A percentile compares a stretch with the other conserved stretches of the same genome.
Evolutionary conservation across 2,797 vertebrate species (phyloP).

Genomic region (Dryobates pubescens): DNA sequence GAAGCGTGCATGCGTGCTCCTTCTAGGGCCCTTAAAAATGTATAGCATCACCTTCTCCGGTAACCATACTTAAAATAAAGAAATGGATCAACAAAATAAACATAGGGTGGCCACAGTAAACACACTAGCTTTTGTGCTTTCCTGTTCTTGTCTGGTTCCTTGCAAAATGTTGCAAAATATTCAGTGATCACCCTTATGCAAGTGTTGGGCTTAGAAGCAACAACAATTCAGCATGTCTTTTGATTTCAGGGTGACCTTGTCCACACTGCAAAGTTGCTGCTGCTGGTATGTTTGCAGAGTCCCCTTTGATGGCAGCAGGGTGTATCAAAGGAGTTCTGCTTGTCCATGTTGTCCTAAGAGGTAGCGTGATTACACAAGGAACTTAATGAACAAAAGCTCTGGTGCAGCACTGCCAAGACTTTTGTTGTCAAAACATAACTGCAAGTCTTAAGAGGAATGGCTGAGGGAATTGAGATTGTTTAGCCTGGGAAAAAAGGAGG

Average conservation of each 20-base stretch:
- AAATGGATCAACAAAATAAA: neutral
- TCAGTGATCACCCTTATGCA: neutral
- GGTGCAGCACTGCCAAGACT: neutral
- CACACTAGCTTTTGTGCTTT: neutral
- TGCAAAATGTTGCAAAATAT: neutral
- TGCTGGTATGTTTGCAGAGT: neutral
- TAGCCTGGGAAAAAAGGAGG: neutral
- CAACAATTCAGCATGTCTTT: neutral
- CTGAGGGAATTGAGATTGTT: neutral
- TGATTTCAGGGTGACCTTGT: neutral
- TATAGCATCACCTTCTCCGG: neutral
- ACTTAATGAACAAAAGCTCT: neutral
- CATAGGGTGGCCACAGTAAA: neutral
- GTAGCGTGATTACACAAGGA: neutral
- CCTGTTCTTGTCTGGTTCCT: neutral
- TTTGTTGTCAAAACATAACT: neutral
- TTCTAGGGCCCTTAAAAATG: neutral
- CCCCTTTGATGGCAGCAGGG: neutral
- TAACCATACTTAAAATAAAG: neutral
- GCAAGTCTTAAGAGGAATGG: neutral
- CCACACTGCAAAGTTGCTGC: neutral
- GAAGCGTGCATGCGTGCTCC: neutral
- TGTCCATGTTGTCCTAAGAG: neutral
- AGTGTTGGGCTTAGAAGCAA: neutral
- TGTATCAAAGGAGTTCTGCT: constrained; percentile 1